These are phyloP conservation scores for Pteromalus puparum DNA, from an alignment of 1,140 invertebrate species.

Conservation along the genomic window DNA sequence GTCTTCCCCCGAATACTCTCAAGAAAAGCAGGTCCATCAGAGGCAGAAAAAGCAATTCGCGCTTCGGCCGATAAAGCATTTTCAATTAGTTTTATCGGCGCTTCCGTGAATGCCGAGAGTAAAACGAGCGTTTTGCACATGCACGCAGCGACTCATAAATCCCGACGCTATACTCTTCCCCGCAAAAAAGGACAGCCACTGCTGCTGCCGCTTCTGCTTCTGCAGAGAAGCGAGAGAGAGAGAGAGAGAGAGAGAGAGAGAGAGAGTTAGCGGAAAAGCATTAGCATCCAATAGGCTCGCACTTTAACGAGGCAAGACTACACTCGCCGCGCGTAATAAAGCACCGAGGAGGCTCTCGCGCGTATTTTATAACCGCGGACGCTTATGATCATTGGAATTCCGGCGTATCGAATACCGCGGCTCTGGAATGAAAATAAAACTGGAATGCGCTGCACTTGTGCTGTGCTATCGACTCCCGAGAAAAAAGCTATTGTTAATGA, in stretches of 20 bases:
- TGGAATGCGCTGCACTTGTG: background rate
- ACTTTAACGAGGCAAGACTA: conserved; percentile 11
- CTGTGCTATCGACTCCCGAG: background rate
- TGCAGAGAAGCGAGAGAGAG: background rate
- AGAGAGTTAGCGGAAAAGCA: conserved; percentile 14
- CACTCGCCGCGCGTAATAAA: background rate
- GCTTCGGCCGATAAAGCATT: conserved; percentile 9
- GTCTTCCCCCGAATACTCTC: background rate
- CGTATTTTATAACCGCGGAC: background rate
- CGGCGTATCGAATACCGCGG: background rate
- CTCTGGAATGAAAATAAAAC: background rate
- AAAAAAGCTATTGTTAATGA: no score
- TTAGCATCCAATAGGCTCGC: conserved; percentile 38
- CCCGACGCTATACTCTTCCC: background rate
- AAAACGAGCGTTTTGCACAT: background rate
- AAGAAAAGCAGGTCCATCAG: background rate
- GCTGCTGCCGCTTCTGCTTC: background rate
- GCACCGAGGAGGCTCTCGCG: background rate
- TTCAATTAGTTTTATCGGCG: conserved; percentile 27
- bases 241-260: conserved; percentile 6
- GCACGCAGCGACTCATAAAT: conserved; percentile 11
- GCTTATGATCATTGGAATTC: background rate
- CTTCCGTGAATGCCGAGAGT: background rate
- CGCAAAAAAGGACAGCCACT: background rate
- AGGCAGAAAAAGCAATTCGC: no score